These are phyloP conservation scores for Chironomus tepperi DNA, from an alignment of 1,140 invertebrate genomes.

Conservation along the genomic window DNA sequence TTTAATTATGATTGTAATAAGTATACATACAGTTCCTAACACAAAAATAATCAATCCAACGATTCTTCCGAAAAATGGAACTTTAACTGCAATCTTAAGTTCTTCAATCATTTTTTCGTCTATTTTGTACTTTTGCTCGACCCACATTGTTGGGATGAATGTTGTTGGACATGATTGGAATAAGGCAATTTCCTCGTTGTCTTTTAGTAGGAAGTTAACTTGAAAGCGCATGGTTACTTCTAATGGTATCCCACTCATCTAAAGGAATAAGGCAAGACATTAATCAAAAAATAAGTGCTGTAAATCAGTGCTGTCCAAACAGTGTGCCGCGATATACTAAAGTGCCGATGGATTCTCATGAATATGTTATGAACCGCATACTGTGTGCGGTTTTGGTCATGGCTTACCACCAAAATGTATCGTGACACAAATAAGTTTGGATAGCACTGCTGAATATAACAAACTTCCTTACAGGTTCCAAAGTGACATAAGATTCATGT, in stretches of 20 bases:
- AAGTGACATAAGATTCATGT: neutral
- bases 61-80: conserved; percentile 35
- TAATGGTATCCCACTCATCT: conserved; percentile 49
- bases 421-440: too few relatives aligned
- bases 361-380: too few relatives aligned
- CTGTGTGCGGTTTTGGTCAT: too few relatives aligned
- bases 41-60: conserved; percentile 38
- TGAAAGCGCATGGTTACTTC: conserved; percentile 53
- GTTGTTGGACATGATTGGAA: neutral
- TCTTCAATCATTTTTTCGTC: conserved; percentile 43
- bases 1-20: neutral
- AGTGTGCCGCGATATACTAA: too few relatives aligned
- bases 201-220: conserved; percentile 54
- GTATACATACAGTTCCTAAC: conserved; percentile 25
- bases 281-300: conserved; percentile 32
- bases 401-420: too few relatives aligned
- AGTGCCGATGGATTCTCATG: too few relatives aligned
- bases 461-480: neutral
- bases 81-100: conserved; percentile 41
- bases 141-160: conserved; percentile 57
- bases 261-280: neutral
- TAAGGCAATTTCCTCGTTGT: conserved; percentile 39
- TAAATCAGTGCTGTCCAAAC: too few relatives aligned
- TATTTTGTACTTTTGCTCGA: conserved; percentile 50
- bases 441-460: too few relatives aligned